Evolutionary conservation across 2,797 vertebrate genomes (phyloP), one percentile per base, ranked within the genome.

Genomic region (Liparis tanakae): DNA sequence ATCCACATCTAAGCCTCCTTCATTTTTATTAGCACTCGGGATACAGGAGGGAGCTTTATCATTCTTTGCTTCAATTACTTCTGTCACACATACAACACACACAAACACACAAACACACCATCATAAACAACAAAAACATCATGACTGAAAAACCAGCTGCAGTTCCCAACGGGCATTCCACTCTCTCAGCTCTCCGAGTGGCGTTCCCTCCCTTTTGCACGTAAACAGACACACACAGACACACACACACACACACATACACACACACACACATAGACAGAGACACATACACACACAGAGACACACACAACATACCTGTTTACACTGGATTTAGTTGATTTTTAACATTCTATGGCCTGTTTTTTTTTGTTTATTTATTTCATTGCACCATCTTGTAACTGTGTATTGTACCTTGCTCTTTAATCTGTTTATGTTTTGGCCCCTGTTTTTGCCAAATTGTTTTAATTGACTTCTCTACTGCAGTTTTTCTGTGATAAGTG

Each of bases 131-230:
- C 76, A 78, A 70, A 72, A 81, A 74, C 83, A 86, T 67, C 41
- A 70, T 41, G 69, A 82, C 48, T 80, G 53, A 74, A 66, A 84
- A 73, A 81, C 36, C 78, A 79, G 83, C 86, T 85, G 84, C 77
- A 78, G 83, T 55, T 84, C 76, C 73, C 67, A 79, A 84, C 74
- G 85, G 64, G 59, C 76, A 82, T 68, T 76, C 57, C 57, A 30
- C 30, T 70, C 70, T 79, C 76, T 67, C 56, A 22, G 73, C 72
- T 70, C 54, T 18, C 30, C 43, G 73, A 73, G 83, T 55, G 53
- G 79, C 44, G 17, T 87, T 74, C 78, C 85, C 77, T 74, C 51
- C 33, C 56, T 83, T 67, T 22, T 63, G 78, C 87, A 84, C 74
- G 13, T 80, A 88, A 83, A 63, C 10, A 39, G 10, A 39, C 86